A percentile compares a stretch with the other conserved stretches of the same genome.
These are phyloP conservation scores for Cancer borealis DNA, from an alignment of 2,888 invertebrate genomes.

Conservation along the genomic window DNA sequence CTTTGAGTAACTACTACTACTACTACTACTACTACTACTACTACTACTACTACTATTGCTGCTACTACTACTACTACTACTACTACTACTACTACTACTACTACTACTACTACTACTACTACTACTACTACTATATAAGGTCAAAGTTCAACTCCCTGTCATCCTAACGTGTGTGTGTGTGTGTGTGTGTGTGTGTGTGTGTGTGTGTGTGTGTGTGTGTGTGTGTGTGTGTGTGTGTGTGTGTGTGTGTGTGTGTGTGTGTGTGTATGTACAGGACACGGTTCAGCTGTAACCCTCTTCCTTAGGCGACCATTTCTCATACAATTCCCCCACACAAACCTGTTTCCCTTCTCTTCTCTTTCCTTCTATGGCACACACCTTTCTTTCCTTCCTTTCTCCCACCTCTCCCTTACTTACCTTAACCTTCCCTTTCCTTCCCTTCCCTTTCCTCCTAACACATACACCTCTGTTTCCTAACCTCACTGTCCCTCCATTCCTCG, in stretches of 20 bases:
- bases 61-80: too few species aligned
- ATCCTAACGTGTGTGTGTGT: too few species aligned
- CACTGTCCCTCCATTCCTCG: neutral
- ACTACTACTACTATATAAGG: neutral
- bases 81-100: too few species aligned
- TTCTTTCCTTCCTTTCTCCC: neutral
- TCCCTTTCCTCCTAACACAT: neutral
- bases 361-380: neutral
- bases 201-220: too few species aligned
- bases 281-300: neutral
- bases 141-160: too few species aligned
- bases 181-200: too few species aligned
- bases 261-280: neutral
- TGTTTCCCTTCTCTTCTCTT: conserved; percentile 18
- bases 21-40: too few species aligned
- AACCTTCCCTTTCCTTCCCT: neutral
- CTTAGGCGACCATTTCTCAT: neutral
- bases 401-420: neutral
- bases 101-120: too few species aligned
- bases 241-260: neutral
- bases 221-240: neutral
- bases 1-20: too few species aligned
- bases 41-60: too few species aligned
- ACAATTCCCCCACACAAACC: neutral
- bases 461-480: neutral